Evolutionary conservation across 2,888 invertebrate species (phyloP), one percentile per base, ranked within the genome.

Genomic region (Eupithecia subfuscata): DNA sequence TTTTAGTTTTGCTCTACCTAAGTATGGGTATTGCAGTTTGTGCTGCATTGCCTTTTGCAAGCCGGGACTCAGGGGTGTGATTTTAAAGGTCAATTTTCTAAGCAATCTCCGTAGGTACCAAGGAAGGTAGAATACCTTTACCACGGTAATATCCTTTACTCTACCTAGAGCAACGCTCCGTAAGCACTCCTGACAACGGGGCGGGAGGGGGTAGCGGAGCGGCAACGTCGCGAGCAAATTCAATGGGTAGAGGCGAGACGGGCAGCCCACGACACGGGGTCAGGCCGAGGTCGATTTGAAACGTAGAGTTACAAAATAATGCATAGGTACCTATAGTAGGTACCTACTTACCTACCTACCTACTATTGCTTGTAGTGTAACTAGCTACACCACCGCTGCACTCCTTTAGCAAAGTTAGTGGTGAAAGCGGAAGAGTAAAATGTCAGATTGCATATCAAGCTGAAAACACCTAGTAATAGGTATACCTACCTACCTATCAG

Each of bases 141-240:
- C n/a, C n/a, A n/a, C n/a, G n/a, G n/a, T n/a, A n/a, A n/a, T n/a
- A n/a, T n/a, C n/a, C n/a, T 37, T 0, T 43, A 37, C 48, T n/a
- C 56, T 22, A 43, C 52, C 52, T 11, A 11, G 5, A 0, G 60
- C 52, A n/a, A n/a, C 73, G 76, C 70, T 70, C 70, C 76, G 76
- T 73, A 52, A 30, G 48, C 73, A 56, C 22, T 67, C 73, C 76
- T 70, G 73, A 76, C 40, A 60, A 60, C 60, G 70, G 70, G 63
- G 30, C 64, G 45, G 56, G 34, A 30, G 74, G 75, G 73, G 80
- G 79, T 81, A 80, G 76, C 83, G 80, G 83, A 82, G 77, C 77
- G 86, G 83, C 86, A 85, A 85, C 85, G 84, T 85, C 80, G 80
- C 85, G 75, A 63, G 70, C 70, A 71, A 48, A 56, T 45, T 43